A percentile compares a stretch with the other conserved stretches of the same genome.
Evolutionary conservation across 2,797 vertebrate genomes (phyloP).

Genomic region (Phyllotis vaccarum): DNA sequence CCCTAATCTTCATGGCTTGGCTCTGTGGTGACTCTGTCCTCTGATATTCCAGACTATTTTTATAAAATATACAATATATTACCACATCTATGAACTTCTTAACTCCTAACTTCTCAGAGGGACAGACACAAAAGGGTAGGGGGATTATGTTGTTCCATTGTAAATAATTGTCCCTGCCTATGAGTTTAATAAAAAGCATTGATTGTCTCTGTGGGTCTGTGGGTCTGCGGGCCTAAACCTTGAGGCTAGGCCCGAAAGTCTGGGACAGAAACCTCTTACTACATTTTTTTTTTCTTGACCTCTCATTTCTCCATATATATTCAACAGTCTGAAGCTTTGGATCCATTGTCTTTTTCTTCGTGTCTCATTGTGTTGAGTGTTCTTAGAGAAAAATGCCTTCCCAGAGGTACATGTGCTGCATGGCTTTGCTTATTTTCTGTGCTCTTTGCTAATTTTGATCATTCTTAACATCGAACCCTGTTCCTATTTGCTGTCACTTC

Average conservation of each 20-base stretch:
- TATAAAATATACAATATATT: too few species aligned
- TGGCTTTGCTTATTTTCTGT: neutral
- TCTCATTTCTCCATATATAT: neutral
- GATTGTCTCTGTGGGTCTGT: too few species aligned
- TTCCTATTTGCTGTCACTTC: neutral
- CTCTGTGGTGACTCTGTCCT: too few species aligned
- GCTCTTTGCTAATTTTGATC: neutral
- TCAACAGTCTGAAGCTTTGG: neutral
- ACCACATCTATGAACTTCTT: neutral
- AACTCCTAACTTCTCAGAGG: neutral
- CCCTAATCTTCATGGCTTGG: too few species aligned
- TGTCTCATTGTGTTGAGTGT: neutral
- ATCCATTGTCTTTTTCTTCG: neutral
- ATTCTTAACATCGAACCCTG: neutral
- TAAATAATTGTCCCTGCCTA: too few species aligned
- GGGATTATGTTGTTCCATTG: too few species aligned
- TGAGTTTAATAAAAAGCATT: too few species aligned
- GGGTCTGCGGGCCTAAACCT: too few species aligned
- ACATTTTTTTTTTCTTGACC: too few species aligned
- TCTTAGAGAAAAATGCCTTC: neutral
- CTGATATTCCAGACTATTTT: too few species aligned
- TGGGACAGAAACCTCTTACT: too few species aligned
- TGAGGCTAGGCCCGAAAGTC: too few species aligned
- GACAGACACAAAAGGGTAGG: neutral
- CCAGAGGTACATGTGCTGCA: neutral